These are phyloP conservation scores for Acanthochromis polyacanthus DNA, from an alignment of 2,113 vertebrate species.

Conservation along the genomic window DNA sequence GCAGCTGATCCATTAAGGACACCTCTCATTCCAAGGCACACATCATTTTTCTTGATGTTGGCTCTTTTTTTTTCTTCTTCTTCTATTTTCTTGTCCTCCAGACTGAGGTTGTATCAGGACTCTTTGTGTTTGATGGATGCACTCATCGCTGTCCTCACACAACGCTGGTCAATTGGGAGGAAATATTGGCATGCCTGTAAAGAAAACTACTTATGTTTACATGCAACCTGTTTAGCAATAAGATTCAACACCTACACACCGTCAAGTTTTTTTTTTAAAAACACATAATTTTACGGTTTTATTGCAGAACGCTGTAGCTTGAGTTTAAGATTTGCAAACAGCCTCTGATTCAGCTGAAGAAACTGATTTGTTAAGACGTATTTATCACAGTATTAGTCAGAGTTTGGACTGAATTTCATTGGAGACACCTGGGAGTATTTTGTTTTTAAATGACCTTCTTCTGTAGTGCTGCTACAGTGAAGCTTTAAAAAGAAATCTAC, in stretches of 20 bases:
- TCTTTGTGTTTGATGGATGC: constrained; percentile 32
- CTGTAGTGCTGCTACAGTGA: no score
- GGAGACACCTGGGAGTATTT: constrained; percentile 14
- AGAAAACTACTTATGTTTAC: not conserved
- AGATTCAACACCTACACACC: not conserved
- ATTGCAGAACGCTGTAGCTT: not conserved
- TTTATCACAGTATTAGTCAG: constrained; percentile 12
- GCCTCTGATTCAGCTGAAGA: constrained; percentile 14
- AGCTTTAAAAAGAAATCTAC: no score
- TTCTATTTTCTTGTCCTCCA: constrained; percentile 26
- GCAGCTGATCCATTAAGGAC: constrained; percentile 18
- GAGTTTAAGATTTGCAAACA: not conserved
- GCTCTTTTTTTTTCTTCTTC: not conserved
- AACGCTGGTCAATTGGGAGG: not conserved
- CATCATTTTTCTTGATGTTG: constrained; percentile 17
- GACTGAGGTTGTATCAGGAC: not conserved
- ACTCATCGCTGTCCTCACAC: constrained; percentile 16
- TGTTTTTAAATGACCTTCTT: no score
- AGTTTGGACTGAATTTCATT: not conserved
- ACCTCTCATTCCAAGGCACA: constrained; percentile 34
- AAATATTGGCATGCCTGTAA: not conserved
- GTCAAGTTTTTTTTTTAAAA: not conserved
- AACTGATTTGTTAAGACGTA: not conserved
- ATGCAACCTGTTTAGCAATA: not conserved
- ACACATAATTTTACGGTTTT: not conserved